Evolutionary conservation across 2,113 vertebrate genomes (phyloP).

Genomic region (Brachyistius frenatus): DNA sequence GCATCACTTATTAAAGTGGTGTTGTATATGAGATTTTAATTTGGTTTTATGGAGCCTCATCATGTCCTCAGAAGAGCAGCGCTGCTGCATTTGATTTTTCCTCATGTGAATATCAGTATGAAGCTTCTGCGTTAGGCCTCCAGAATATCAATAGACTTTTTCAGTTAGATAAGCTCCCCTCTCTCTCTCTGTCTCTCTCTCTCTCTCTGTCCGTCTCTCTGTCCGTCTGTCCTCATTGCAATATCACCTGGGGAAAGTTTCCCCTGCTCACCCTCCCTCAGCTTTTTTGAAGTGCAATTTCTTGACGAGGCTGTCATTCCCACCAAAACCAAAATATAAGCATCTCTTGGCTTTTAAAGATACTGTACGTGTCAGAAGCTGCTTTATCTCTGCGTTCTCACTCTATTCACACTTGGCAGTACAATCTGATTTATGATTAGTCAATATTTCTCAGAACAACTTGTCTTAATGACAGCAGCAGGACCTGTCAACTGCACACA

Average conservation of each 20-base stretch:
- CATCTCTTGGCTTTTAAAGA: slow-evolving; percentile 20
- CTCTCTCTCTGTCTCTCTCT: neutral
- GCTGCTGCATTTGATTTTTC: slow-evolving; percentile 64
- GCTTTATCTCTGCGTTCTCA: slow-evolving; percentile 35
- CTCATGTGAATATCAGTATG: slow-evolving; percentile 61
- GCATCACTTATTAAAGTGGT: slow-evolving; percentile 2
- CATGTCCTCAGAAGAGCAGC: slow-evolving; percentile 32
- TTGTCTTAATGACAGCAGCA: slow-evolving; percentile 27
- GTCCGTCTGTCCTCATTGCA: slow-evolving; percentile 33
- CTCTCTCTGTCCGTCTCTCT: no score
- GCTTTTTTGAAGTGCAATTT: slow-evolving; percentile 15
- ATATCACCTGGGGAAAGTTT: slow-evolving; percentile 56
- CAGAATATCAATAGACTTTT: slow-evolving; percentile 72
- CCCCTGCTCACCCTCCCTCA: slow-evolving; percentile 6
- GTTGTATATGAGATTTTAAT: slow-evolving; percentile 25
- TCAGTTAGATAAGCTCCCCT: slow-evolving; percentile 49
- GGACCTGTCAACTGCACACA: slow-evolving; percentile 23
- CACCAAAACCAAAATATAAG: slow-evolving; percentile 33
- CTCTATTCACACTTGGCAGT: slow-evolving; percentile 25
- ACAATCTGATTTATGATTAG: slow-evolving; percentile 37
- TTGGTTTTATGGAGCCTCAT: slow-evolving; percentile 51
- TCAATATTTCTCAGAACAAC: slow-evolving; percentile 51
- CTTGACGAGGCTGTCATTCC: slow-evolving; percentile 19
- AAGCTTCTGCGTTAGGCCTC: slow-evolving; percentile 53
- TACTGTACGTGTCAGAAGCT: slow-evolving; percentile 13